Percentiles rank a stretch among this genome's conserved stretches.
These are phyloP conservation scores for Polydrusus cervinus DNA, from an alignment of 2,888 invertebrate species.

Conservation along the genomic window DNA sequence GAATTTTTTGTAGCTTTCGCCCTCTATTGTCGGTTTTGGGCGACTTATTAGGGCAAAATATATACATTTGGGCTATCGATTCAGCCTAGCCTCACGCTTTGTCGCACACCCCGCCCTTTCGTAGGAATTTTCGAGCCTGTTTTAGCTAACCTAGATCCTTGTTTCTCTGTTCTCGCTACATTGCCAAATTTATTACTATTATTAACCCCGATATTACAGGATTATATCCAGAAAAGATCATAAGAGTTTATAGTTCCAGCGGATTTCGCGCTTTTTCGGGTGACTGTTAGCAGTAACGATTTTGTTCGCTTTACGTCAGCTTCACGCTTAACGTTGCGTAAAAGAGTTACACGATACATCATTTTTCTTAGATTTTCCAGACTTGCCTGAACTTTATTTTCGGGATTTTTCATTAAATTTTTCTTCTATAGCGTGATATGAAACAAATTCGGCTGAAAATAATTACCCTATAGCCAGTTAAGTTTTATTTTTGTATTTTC, in stretches of 20 bases:
- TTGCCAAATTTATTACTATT: conserved; percentile 51
- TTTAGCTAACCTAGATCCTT: conserved; percentile 51
- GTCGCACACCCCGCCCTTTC: conserved; percentile 53
- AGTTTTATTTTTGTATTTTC: too few species aligned
- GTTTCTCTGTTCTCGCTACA: conserved; percentile 39
- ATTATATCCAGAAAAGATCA: conserved; percentile 9
- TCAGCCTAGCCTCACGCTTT: conserved; percentile 49
- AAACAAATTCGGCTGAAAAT: too few species aligned
- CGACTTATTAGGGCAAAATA: conserved; percentile 32
- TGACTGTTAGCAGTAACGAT: conserved; percentile 12
- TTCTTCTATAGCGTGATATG: too few species aligned
- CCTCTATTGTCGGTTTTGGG: conserved; percentile 46
- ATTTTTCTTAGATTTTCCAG: too few species aligned
- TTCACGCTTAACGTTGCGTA: too few species aligned
- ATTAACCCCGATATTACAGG: conserved; percentile 33
- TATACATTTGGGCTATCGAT: conserved; percentile 54
- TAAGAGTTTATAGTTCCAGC: neutral
- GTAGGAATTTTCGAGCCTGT: conserved; percentile 50
- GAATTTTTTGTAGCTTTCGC: conserved; percentile 29
- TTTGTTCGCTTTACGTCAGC: conserved; percentile 1
- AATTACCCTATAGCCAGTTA: too few species aligned
- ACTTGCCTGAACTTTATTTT: too few species aligned
- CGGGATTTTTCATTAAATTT: too few species aligned
- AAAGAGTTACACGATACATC: too few species aligned
- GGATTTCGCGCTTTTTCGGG: conserved; percentile 11